Evolutionary conservation across 2,113 vertebrate species (phyloP), one percentile per base, ranked within the genome.

Genomic region (Penelope pileata): DNA sequence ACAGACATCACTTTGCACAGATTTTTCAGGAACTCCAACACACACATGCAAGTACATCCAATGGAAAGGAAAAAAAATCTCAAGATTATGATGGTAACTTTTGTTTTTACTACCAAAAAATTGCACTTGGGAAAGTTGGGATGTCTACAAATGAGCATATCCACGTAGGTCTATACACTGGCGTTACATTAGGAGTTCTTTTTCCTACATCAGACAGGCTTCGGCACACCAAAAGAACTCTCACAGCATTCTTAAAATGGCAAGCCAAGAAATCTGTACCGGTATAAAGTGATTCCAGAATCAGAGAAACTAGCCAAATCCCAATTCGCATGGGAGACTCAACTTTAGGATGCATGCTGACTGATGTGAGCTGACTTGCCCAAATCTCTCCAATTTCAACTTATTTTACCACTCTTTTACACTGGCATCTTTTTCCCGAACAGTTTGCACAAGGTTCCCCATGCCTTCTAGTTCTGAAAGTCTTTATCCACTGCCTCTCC

Each of bases 401-500:
- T 60, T 60, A 51, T 6, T 59, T 81, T 4, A 78, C 22, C 34
- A 13, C 86, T 88, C 15, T 53, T 74, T 76, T 47, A 69, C 47
- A 48, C 3, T 22, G 0, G 0, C 32, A 42, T 27, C 5, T 54
- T 87, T n/a, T 48, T 0, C 54, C 26, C n/a, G 11, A 9, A 8
- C 54, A 21, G 9, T 29, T 12, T 43, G n/a, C 15, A 5, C 7
- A 64, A 40, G 29, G 45, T 66, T 73, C 7, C 23, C 59, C 42
- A 7, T 12, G 6, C 4, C 7, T 51, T 88, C 59, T 4, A 60
- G 60, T n/a, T 60, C 19, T 4, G 0, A 22, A 36, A 32, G 27
- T 26, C 38, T 66, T 68, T 16, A 86, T 23, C 9, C 5, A 14
- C 5, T 48, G 72, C 38, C 2, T 66, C 9, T n/a, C 24, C 16